Base-by-base conservation (phyloP, 2,888 invertebrate genomes). In the Drosophila prolongata region DNA sequence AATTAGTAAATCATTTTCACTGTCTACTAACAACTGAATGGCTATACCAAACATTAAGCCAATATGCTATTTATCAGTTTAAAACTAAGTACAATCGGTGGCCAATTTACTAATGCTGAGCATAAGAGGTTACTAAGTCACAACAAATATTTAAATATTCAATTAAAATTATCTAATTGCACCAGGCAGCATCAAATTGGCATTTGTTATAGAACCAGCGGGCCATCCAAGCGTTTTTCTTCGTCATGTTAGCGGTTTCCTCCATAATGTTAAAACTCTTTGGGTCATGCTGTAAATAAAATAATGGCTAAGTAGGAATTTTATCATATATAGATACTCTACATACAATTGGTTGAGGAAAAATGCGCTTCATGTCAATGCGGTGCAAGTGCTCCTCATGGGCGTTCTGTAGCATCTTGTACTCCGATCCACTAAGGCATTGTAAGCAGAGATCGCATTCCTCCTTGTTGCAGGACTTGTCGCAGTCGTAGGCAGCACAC, bases 201-300 rank as follows among this genome's bases (percentile, higher is more conserved):
- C 98, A 99, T 93, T 98, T 98, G 53, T 96, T 97, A 91, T 96
- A 94, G 91, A 96, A 98, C 98, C 98, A 99, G 69, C 95, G 92
- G 54, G 95, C 93, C 90, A 97, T 95, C 71, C 97, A 92, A 90
- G 95, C 94, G 92, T 98, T 98, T 75, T 93, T 94, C 46, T 93
- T 91, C 6, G 95, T 94, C 68, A 96, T 93, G 34, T 94, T 92
- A 58, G 93, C 93, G 14, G 94, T 85, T 77, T 93, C 87, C 75
- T 92, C 90, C 16, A 89, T 80, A 53, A 91, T 66, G 69, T 92
- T 89, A 24, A 92, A 91, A 3, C 54, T 68, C 10, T 60, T 46
- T 16, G 75, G 67, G 61, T 90, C 69, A 4, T 65, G 55, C 91
- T 92, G 59, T 0, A 86, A 79, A 37, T 42, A 54, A n/a, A 6